Conservation (phyloP, 2,797 vertebrate genomes). For the Menidia menidia region DNA sequence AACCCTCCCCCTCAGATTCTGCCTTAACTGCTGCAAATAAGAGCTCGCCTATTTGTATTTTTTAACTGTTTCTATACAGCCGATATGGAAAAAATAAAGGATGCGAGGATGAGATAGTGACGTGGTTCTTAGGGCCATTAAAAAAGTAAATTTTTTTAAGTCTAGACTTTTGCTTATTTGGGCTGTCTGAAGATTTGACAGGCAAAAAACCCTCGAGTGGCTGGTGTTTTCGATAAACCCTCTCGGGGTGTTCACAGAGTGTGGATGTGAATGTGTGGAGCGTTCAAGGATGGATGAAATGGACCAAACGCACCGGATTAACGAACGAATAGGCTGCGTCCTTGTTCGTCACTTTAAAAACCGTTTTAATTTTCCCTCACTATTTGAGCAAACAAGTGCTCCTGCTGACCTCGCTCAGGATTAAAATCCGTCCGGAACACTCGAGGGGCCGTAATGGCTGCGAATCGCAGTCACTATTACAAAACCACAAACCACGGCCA, state of each 20-base stretch:
- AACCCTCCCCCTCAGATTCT: conserved; percentile 11
- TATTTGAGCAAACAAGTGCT: conserved; percentile 4
- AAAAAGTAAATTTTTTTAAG: background rate
- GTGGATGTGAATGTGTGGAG: background rate
- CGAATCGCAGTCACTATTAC: conserved; percentile 44
- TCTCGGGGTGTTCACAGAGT: conserved; percentile 19
- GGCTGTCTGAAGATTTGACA: background rate
- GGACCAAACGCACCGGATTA: conserved; percentile 43
- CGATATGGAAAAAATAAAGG: conserved; percentile 6
- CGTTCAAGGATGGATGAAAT: conserved; percentile 16
- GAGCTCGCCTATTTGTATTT: conserved; percentile 21
- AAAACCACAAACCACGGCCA: conserved; percentile 53
- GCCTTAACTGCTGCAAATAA: conserved; percentile 45
- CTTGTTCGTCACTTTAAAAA: background rate
- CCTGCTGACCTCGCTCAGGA: conserved; percentile 1
- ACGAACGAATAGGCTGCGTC: conserved; percentile 11
- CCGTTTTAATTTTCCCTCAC: background rate
- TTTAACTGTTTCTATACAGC: background rate
- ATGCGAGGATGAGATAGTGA: conserved; percentile 12
- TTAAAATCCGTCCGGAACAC: background rate
- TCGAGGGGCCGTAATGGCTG: conserved; percentile 20
- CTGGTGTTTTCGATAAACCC: conserved; percentile 3
- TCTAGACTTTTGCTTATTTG: no score
- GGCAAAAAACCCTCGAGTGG: background rate
- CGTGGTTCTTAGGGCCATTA: conserved; percentile 19